A percentile compares a stretch with the other conserved stretches of the same genome.
Conservation (phyloP, 2,113 vertebrate species). For the Caracal caracal region DNA sequence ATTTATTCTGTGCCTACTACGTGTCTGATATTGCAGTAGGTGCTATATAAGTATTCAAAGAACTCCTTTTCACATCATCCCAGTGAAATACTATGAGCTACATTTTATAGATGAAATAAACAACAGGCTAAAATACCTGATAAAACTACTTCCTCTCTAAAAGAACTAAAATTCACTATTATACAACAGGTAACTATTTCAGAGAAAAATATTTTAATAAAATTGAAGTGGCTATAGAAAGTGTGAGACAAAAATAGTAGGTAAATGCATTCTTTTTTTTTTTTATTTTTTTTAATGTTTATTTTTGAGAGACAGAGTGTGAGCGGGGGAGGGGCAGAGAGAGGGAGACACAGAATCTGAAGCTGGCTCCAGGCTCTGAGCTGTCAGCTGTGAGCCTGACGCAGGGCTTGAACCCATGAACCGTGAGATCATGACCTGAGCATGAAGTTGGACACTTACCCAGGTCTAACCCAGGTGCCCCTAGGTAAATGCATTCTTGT, state of each 20-base stretch:
- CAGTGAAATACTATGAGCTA: not conserved
- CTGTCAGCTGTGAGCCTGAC: too few relatives aligned
- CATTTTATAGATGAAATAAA: not conserved
- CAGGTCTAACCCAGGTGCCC: too few relatives aligned
- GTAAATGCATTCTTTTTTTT: not conserved
- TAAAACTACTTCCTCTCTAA: not conserved
- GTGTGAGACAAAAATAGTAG: not conserved
- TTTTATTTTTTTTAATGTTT: too few relatives aligned
- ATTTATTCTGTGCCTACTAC: not conserved
- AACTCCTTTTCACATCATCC: not conserved
- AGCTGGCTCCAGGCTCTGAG: too few relatives aligned
- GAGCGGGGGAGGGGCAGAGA: too few relatives aligned
- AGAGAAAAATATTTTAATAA: constrained; percentile 16
- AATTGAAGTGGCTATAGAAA: not conserved
- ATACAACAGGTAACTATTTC: not conserved
- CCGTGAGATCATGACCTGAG: too few relatives aligned
- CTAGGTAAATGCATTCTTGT: not conserved
- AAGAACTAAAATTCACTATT: not conserved
- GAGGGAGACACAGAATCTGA: too few relatives aligned
- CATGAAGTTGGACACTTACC: too few relatives aligned
- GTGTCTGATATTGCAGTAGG: not conserved
- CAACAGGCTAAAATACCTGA: not conserved
- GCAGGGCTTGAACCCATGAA: too few relatives aligned
- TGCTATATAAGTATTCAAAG: not conserved
- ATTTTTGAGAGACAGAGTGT: too few relatives aligned